These are phyloP conservation scores for Notospermus geniculatus DNA, from an alignment of 1,140 invertebrate species.

Conservation along the genomic window DNA sequence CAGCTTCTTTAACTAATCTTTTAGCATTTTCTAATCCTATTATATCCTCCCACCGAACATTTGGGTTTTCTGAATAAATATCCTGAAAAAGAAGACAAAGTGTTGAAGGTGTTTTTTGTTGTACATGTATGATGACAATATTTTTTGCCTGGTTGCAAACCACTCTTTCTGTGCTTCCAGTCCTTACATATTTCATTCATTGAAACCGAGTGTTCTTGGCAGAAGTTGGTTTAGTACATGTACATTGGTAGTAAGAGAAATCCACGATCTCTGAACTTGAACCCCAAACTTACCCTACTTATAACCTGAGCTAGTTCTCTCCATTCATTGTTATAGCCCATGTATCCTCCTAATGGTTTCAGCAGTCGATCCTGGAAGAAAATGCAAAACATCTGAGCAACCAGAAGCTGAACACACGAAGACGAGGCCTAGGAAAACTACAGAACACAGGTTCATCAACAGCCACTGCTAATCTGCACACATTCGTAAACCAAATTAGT, in stretches of 20 bases:
- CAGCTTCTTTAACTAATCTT: constrained; percentile 71
- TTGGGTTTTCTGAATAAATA: constrained; percentile 62
- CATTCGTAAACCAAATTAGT: no score
- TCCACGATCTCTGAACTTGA: no score
- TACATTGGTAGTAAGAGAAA: no score
- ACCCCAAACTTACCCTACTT: constrained; percentile 46
- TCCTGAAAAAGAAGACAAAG: constrained; percentile 58
- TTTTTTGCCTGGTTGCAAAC: no score
- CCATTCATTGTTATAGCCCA: constrained; percentile 55
- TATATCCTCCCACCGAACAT: constrained; percentile 65
- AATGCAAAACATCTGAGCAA: not conserved
- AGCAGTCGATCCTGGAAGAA: constrained; percentile 46
- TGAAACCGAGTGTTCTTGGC: no score
- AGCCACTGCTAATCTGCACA: constrained; percentile 9
- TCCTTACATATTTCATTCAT: no score
- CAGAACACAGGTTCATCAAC: constrained; percentile 7
- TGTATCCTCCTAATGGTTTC: constrained; percentile 54
- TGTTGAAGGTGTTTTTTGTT: constrained; percentile 1
- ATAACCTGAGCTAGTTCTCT: constrained; percentile 57
- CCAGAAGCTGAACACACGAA: constrained; percentile 6
- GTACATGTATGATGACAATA: not conserved
- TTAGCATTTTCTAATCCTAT: constrained; percentile 60
- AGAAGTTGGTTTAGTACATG: no score
- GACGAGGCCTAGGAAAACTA: constrained; percentile 2
- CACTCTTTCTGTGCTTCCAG: no score